phyloP scores from a whole-genome alignment of 2,797 vertebrate genomes.

The Neosilurus mollespiculum region DNA sequence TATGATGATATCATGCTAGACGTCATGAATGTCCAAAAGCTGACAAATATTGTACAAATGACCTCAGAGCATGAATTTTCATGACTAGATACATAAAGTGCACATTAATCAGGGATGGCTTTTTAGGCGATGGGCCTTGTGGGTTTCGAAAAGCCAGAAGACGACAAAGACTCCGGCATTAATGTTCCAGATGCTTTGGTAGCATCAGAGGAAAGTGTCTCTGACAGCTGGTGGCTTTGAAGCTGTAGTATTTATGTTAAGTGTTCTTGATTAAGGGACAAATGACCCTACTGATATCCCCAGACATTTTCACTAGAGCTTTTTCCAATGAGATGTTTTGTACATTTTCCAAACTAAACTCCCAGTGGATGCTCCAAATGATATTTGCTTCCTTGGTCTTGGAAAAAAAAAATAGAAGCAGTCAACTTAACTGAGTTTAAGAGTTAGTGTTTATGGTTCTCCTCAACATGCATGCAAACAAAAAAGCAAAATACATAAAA shows the following conservation, averaged over 20 bases:
- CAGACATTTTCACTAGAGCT: neutral
- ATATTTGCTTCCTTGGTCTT: neutral
- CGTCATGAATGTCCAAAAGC: neutral
- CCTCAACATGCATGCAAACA: neutral
- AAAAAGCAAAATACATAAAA: no score
- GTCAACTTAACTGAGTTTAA: neutral
- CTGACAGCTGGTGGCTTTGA: no score
- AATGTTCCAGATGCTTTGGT: neutral
- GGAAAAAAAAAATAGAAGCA: neutral
- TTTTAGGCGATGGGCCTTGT: neutral
- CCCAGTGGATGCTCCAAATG: neutral
- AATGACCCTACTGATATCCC: neutral
- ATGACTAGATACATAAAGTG: neutral
- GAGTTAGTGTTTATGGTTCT: neutral
- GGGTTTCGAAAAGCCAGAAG: neutral
- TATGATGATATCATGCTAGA: neutral
- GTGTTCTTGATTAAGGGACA: neutral
- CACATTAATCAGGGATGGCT: neutral
- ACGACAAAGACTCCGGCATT: neutral
- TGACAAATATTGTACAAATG: neutral
- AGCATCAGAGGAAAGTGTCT: no score
- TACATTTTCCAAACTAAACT: no score
- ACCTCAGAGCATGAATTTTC: neutral
- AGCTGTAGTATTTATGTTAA: neutral
- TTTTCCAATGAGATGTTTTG: no score